These are phyloP conservation scores for Amblyraja radiata DNA, from an alignment of 2,797 vertebrate species.

Conservation along the genomic window DNA sequence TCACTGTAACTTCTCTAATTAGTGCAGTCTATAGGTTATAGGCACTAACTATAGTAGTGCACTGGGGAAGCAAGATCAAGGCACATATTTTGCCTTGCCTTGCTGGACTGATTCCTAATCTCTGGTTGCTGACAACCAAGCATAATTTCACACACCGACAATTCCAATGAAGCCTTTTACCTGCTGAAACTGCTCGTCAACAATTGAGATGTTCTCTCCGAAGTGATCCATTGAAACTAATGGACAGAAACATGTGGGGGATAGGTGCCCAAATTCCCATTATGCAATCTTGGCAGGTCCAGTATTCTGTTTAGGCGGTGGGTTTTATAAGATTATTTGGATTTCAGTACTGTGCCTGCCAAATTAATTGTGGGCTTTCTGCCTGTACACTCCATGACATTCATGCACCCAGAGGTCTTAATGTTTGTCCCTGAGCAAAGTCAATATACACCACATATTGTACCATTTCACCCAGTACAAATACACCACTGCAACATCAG, in stretches of 20 bases:
- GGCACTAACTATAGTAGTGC: too few relatives aligned
- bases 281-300: not conserved
- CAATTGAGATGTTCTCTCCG: not conserved
- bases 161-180: not conserved
- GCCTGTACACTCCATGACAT: not conserved
- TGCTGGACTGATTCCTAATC: not conserved
- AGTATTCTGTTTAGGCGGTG: not conserved
- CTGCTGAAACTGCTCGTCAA: not conserved
- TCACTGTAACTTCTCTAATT: not conserved
- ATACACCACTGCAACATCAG: not conserved
- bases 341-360: not conserved
- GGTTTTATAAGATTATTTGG: not conserved
- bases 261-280: not conserved
- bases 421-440: not conserved
- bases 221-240: not conserved
- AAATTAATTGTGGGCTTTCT: not conserved
- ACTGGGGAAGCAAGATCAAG: not conserved
- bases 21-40: not conserved
- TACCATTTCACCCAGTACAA: not conserved
- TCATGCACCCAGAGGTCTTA: not conserved
- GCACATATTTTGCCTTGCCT: not conserved
- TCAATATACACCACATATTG: not conserved
- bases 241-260: not conserved
- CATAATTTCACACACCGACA: not conserved
- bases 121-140: not conserved